These are phyloP conservation scores for Plebejus anna DNA, from an alignment of 2,888 invertebrate species.

Conservation along the genomic window DNA sequence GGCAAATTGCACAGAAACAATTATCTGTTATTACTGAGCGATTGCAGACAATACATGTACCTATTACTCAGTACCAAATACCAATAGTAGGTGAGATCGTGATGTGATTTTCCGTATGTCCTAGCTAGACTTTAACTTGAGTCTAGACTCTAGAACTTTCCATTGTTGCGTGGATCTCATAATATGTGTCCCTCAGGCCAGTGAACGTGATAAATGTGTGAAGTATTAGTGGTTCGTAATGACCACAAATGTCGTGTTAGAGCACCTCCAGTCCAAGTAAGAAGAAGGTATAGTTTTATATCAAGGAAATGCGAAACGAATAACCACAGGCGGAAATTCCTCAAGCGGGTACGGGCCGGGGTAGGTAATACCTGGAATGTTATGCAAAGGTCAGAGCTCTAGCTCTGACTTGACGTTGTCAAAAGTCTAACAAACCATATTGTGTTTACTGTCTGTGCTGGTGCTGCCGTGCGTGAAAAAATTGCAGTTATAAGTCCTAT, in stretches of 20 bases:
- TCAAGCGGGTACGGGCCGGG: no score
- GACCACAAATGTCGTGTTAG: background rate
- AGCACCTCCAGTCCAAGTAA: background rate
- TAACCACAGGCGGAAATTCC: no score
- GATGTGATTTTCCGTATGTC: conserved; percentile 16
- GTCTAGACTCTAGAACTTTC: background rate
- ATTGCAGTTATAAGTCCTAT: no score
- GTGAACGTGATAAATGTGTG: background rate
- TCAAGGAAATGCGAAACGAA: no score
- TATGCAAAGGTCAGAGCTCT: no score
- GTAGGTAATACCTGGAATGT: no score
- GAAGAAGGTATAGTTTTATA: no score
- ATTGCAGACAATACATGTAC: background rate
- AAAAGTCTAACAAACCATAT: no score
- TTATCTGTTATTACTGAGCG: conserved; percentile 15
- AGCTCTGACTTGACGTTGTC: no score
- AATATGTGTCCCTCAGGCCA: conserved; percentile 3
- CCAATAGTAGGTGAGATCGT: conserved; percentile 1
- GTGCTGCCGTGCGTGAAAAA: no score
- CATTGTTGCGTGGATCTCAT: background rate
- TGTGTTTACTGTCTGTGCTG: no score
- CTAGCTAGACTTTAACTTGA: background rate
- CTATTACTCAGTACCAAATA: background rate
- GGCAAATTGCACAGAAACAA: conserved; percentile 12
- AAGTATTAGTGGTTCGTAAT: background rate